Percentiles rank a stretch among this genome's conserved stretches.
phyloP scores from a whole-genome alignment of 2,888 invertebrate genomes.

The Opisthograptis luteolata region DNA sequence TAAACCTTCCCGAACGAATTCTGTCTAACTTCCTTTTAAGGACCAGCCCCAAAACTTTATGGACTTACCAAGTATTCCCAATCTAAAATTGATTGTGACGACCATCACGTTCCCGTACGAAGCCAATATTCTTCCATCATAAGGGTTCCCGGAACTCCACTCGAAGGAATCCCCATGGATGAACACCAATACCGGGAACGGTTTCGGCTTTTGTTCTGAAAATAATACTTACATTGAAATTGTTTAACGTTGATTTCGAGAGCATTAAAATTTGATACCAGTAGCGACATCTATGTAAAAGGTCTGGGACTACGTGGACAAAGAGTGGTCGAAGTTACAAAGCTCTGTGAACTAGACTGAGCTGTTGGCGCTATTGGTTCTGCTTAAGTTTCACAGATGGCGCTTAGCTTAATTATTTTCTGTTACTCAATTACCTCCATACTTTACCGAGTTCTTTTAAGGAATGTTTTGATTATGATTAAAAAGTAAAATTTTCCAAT shows the following conservation, averaged over 20 bases:
- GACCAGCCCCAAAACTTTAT: too few relatives aligned
- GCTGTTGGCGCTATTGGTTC: neutral
- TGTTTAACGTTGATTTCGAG: too few relatives aligned
- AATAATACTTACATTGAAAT: too few relatives aligned
- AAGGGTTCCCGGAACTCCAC: conserved; percentile 98
- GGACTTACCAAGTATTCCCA: conserved; percentile 91
- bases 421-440: neutral
- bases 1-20: too few relatives aligned
- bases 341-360: neutral
- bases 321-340: neutral
- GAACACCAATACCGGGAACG: conserved; percentile 94
- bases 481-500: too few relatives aligned
- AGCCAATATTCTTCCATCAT: conserved; percentile 96
- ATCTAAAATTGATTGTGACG: conserved; percentile 92
- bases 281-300: conserved; percentile 35
- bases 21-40: too few relatives aligned
- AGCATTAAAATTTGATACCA: too few relatives aligned
- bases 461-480: too few relatives aligned
- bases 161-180: conserved; percentile 98
- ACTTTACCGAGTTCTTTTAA: too few relatives aligned
- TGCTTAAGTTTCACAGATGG: neutral
- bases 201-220: conserved; percentile 80
- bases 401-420: neutral
- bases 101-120: conserved; percentile 95
- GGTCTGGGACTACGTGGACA: conserved; percentile 14